Base-by-base conservation (phyloP, 1,140 invertebrate species). In the Cydia strobilella region DNA sequence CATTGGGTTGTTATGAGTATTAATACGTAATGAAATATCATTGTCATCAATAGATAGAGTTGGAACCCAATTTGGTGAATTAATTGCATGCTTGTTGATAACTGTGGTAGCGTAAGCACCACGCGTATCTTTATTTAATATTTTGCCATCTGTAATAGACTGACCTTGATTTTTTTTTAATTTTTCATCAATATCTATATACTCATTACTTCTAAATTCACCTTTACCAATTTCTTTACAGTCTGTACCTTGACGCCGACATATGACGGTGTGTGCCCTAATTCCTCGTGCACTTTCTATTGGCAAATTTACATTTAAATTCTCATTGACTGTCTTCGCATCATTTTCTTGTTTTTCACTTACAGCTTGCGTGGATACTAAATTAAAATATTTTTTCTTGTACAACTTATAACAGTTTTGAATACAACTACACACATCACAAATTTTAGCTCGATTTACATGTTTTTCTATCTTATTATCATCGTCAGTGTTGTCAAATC, bases 371-470 rank as follows among this genome's bases (percentile, higher is more conserved):
- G 51, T 18, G 15, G 20, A 23, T 3, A 59, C 20, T 23, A 59
- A 23, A 59, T 59, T 59, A 23, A 23, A 59, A 59, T 23, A 59
- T 59, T 59, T 59, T 12, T 10, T 59, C 20, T 23, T 59, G 54
- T 59, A 59, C 20, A 23, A 59, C 20, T 59, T 59, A 23, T 59
- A 59, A 59, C 54, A 59, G 20, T 59, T 59, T 23, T 59, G 54
- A 12, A 59, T 59, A 23, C 54, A 23, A 59, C 54, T 59, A 23
- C 54, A 59, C 9, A 59, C 54, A 10, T 59, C 20, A 23, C 54
- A 59, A 59, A 59, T 59, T 59, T 59, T 20, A 59, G 54, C n/a
- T n/a, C 54, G 20, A 59, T 59, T 59, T n/a, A 23, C 54, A 59
- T 59, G 20, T 59, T 59, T 59, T 23, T 59, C 54, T 59, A 59